Evolutionary conservation across 2,113 vertebrate species (phyloP).

Genomic region (Meriones unguiculatus): DNA sequence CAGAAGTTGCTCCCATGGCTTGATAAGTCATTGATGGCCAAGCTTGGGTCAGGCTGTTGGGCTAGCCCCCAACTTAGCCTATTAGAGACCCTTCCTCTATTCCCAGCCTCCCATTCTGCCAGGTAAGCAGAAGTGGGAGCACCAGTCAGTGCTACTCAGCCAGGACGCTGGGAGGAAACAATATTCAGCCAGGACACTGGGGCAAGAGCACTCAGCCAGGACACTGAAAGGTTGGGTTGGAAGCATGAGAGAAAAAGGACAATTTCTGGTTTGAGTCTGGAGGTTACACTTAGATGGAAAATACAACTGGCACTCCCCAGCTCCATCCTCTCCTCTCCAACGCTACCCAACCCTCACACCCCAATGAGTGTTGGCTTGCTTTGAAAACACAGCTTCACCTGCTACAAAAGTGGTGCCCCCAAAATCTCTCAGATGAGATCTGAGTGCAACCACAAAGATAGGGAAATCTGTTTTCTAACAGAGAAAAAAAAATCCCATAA

Average conservation of each 20-base stretch:
- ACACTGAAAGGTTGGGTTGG: neutral
- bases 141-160: neutral
- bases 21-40: too few relatives aligned
- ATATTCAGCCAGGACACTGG: neutral
- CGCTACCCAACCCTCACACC: neutral
- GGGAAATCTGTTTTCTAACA: neutral
- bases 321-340: neutral
- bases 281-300: neutral
- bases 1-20: neutral
- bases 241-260: neutral
- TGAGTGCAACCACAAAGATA: neutral
- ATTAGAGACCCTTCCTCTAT: neutral
- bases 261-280: neutral
- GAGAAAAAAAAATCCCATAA: neutral
- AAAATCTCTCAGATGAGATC: neutral
- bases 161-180: neutral
- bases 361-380: neutral
- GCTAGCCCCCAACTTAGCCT: rapidly evolving
- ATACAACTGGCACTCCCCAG: neutral
- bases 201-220: neutral
- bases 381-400: neutral
- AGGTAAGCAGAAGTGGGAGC: neutral
- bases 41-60: neutral
- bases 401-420: neutral
- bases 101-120: neutral